Evolutionary conservation across 2,888 invertebrate genomes (phyloP), one percentile per base, ranked within the genome.

Genomic region (Himalopsyche japonica): DNA sequence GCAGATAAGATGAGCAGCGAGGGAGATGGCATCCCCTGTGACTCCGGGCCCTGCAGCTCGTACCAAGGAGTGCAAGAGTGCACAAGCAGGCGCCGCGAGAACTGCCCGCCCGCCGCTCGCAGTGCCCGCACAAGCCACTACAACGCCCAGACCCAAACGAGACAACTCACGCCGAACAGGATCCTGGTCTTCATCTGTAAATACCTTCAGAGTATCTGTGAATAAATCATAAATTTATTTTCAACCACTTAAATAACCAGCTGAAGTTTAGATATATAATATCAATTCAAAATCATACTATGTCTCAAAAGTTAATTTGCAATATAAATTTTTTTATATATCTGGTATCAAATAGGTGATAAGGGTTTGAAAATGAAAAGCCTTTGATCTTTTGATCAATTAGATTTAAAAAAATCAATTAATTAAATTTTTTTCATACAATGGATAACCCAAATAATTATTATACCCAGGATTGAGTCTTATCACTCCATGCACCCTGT

Each of bases 31-130:
- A 47, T 93, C 91, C 89, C 94, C 93, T 20, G 93, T 91, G 4
- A 92, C 91, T 87, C 92, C 92, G 85, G 91, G 91, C 32, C 92
- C 90, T 34, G 93, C 91, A 86, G 92, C 93, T 88, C 94, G 93
- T 6, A 94, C 89, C 86, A 94, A 90, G 7, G 92, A 91, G 89
- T 94, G 94, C 3, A 94, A 89, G 87, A 93, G 93, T 2, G 93
- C 94, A 0, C 94, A 93, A 0, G 94, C 94, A 89, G 93, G 92
- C 64, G 94, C 93, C 87, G 93, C 94, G 82, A 94, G 90, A 87
- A 93, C 91, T 0, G 91, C 89, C 88, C 86, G 80, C 18, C 32
- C 34, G 18, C 57, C 81, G 34, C 76, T 64, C 7, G 37, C 70
- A 12, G 79, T 32, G 30, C 86, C 82, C 6, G 85, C 85, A 76